Evolutionary conservation across 2,113 vertebrate species (phyloP), one percentile per base, ranked within the genome.

Genomic region (Pollachius pollachius): DNA sequence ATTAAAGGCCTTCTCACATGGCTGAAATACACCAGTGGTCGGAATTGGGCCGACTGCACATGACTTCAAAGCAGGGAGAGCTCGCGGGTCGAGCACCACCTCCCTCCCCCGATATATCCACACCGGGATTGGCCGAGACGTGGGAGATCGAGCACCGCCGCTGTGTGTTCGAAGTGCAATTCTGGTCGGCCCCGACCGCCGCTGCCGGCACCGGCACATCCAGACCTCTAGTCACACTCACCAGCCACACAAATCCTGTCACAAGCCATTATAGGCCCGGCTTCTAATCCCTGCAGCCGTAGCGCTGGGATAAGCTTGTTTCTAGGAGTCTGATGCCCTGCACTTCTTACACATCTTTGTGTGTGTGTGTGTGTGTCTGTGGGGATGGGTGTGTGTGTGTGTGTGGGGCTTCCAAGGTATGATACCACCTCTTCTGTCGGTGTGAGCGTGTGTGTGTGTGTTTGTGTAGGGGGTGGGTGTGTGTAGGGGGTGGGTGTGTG

Each of bases 231-330:
- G 89, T 89, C 4, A 7, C 87, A 87, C 78, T 71, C 79, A 1
- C 76, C 87, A 75, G 80, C 74, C 75, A 77, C 84, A 81, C 84
- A 88, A 89, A 90, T 88, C 89, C 89, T 16, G 30, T 34, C 86
- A 83, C 78, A 81, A 85, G 89, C 87, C 87, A 87, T 90, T 87
- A 88, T 87, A 75, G 83, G 82, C 81, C 86, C 76, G 84, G 78
- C 4, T 34, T 86, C 88, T 89, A 88, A 90, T 88, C 83, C 87
- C 77, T 78, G 68, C 82, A 75, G 82, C 83, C 73, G 79, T 79
- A 68, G 85, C 82, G 79, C 30, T 80, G 30, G 30, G 30, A 34
- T 34, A 34, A 34, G 30, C 30, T 34, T 34, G 30, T 34, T 34
- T 34, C 30, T 34, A 34, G 30, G 30, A 34, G 30, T 34, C 30